Base-by-base conservation (phyloP, 2,797 vertebrate species). In the Halcyon smyrnensis region DNA sequence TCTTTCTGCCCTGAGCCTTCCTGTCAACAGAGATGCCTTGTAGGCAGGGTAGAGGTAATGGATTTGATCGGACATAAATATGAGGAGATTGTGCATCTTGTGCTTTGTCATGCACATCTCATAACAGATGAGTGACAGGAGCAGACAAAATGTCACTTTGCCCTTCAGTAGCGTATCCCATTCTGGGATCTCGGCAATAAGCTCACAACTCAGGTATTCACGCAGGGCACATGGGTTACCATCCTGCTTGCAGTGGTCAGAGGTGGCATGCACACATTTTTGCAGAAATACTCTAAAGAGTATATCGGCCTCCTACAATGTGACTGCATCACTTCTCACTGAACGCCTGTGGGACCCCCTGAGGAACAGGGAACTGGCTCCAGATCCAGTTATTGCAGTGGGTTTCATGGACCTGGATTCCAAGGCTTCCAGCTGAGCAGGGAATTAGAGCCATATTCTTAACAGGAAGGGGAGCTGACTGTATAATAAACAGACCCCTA, bases 31-130 rank as follows among this genome's bases (percentile, higher is more conserved):
- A 81, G 59, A 18, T 27, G 11, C 11, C 34, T 41, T 0, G 0
- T 25, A 56, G 74, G 45, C 15, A 45, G 36, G 51, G 28, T 15
- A 50, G 53, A 74, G 32, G 59, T 56, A 51, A 30, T 4, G 7
- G 70, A 37, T 94, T 53, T 69, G 65, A 27, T 16, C 45, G 63
- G 70, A 87, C 51, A 37, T 43, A 63, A 17, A 27, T 65, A 50
- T 1, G 70, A 76, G 45, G 32, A 87, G 39, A 53, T 4, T 12
- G 30, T 81, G 46, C 65, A 28, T 84, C 59, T 84, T 84, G 59
- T 0, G 0, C 41, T 81, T 69, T 1, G 0, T 39, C 56, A 8
- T 71, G 30, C 5, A 1, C 0, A 0, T 81, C 39, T 88, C 70
- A 48, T 62, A 48, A 32, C 1, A 10, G 39, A 36, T 39, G 41